A percentile compares a stretch with the other conserved stretches of the same genome.
Evolutionary conservation across 1,140 invertebrate genomes (phyloP).

Genomic region (Harpegnathos saltator): DNA sequence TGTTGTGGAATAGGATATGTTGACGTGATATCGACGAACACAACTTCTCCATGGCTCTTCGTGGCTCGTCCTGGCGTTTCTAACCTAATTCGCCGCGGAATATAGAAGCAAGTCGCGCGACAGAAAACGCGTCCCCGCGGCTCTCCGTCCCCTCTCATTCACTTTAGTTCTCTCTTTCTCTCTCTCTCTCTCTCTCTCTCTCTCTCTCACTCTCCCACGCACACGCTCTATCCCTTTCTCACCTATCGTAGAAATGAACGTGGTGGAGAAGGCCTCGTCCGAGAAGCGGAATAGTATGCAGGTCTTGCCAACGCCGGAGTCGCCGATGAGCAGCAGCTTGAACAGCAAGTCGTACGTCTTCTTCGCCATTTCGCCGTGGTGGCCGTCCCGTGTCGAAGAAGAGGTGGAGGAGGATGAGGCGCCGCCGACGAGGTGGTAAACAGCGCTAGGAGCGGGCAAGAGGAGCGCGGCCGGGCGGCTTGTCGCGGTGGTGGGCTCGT

Average conservation of each 20-base stretch:
- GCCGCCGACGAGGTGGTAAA: conserved; percentile 38
- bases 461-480: conserved; percentile 24
- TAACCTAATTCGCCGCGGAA: conserved; percentile 22
- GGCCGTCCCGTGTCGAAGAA: conserved; percentile 27
- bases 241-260: conserved; percentile 99
- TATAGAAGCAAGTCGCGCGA: background rate
- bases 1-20: background rate
- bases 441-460: conserved; percentile 38
- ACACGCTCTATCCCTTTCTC: conserved; percentile 80
- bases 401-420: conserved; percentile 22
- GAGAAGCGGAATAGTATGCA: conserved; percentile 99
- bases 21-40: background rate
- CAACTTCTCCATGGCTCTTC: background rate
- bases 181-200: no score
- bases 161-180: no score
- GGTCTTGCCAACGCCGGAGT: conserved; percentile 99
- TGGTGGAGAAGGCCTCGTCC: conserved; percentile 99
- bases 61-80: background rate
- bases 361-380: conserved; percentile 91
- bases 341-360: conserved; percentile 99
- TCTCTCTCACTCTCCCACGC: background rate
- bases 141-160: no score
- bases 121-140: background rate
- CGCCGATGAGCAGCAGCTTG: conserved; percentile 98
- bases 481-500: conserved; percentile 1